Evolutionary conservation across 1,140 invertebrate species (phyloP), one percentile per base, ranked within the genome.

Genomic region (Drosophila nigromelanica): DNA sequence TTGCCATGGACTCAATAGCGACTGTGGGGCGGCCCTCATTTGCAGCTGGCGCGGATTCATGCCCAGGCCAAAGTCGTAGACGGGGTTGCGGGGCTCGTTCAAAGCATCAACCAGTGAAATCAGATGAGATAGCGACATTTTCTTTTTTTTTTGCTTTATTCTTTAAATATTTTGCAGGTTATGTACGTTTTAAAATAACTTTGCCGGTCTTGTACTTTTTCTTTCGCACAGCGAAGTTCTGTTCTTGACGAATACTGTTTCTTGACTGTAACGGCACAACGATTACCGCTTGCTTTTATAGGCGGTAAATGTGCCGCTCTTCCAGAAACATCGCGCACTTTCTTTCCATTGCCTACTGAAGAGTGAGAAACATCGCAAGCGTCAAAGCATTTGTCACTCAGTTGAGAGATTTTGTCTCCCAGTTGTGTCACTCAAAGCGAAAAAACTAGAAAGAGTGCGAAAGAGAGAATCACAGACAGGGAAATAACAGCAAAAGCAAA

Each of bases 51-150:
- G 80, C 0, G 80, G 83, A 50, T 74, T 24, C 56, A 80, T 18
- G 5, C 80, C 80, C 68, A 80, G 33, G 11, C 82, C 82, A 33
- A 82, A 83, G 7, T 89, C 80, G 50, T 89, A 83, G 10, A 79
- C 39, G 52, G 79, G 63, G 14, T 18, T 60, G 30, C 68, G 83
- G 5, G 68, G 64, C 52, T 82, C 83, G 54, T 79, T 76, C 42
- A 87, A 33, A 8, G 78, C 79, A 42, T 87, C 82, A 33, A 76
- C 73, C 60, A 87, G 51, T 7, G 76, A 73, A 15, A 87, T 24
- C n/a, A 87, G 54, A 18, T 77, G 74, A 4, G 83, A 89, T 4
- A 87, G 60, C 64, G 82, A 63, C 82, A 87, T 87, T 67, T 24
- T 24, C 3, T 3, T 89, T 24, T 24, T 24, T 3, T 89, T 89